Evolutionary conservation across 2,797 vertebrate genomes (phyloP).

Genomic region (Pipistrellus pipistrellus): DNA sequence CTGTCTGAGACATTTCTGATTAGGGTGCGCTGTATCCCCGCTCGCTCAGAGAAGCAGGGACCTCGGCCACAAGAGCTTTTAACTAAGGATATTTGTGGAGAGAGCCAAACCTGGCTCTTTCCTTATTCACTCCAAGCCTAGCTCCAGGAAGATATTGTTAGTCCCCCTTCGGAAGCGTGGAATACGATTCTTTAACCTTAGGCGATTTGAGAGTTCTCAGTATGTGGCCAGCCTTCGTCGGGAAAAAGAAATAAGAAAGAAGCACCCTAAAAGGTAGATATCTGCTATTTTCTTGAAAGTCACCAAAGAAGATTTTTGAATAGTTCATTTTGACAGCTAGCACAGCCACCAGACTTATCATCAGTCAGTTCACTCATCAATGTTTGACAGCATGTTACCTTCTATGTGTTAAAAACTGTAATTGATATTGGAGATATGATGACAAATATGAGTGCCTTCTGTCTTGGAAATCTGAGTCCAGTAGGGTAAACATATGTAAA

Average conservation of each 20-base stretch:
- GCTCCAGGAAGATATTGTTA: not conserved
- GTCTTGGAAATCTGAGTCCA: not conserved
- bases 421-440: not conserved
- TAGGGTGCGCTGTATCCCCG: conserved; percentile 27
- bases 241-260: not conserved
- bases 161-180: not conserved
- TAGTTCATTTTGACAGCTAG: not conserved
- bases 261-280: not conserved
- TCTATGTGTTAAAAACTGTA: not conserved
- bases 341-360: not conserved
- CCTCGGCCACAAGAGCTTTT: conserved; percentile 12
- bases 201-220: not conserved
- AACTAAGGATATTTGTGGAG: conserved; percentile 41
- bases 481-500: not conserved
- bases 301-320: conserved; percentile 39
- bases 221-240: not conserved
- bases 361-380: not conserved
- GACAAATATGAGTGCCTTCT: not conserved
- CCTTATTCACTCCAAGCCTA: not conserved
- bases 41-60: conserved; percentile 31
- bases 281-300: conserved; percentile 9
- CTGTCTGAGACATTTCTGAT: conserved; percentile 60
- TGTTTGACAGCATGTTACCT: not conserved
- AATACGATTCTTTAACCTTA: not conserved
- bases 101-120: conserved; percentile 14